phyloP scores from a whole-genome alignment of 2,888 invertebrate species.

The Eupithecia subfuscata region DNA sequence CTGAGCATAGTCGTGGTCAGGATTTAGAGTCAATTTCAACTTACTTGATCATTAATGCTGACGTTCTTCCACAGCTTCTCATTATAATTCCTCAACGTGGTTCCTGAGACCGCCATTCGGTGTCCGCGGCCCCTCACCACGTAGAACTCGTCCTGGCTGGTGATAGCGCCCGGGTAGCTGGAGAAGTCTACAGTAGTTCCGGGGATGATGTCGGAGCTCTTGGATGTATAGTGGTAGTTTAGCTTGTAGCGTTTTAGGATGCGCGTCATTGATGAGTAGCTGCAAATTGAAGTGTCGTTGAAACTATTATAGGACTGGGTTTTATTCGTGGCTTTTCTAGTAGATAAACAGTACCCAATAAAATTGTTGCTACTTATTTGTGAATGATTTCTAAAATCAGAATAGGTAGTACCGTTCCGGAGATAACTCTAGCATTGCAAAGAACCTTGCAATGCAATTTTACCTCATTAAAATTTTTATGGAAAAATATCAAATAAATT shows the following conservation, averaged over 20 bases:
- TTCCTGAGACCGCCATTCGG: constrained; percentile 89
- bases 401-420: too few relatives aligned
- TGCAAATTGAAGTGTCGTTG: constrained; percentile 50
- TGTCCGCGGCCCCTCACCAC: constrained; percentile 84
- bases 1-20: constrained; percentile 83
- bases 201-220: constrained; percentile 81
- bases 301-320: constrained; percentile 19
- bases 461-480: not conserved
- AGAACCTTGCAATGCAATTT: not conserved
- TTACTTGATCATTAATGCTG: constrained; percentile 85
- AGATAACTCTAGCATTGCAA: not conserved
- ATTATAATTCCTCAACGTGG: constrained; percentile 91
- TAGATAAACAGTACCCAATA: too few relatives aligned
- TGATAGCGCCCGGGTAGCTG: constrained; percentile 92
- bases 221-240: constrained; percentile 86
- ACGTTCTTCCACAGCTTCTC: constrained; percentile 87
- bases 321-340: too few relatives aligned
- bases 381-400: too few relatives aligned
- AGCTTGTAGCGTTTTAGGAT: constrained; percentile 94
- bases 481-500: not conserved
- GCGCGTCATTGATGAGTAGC: constrained; percentile 92
- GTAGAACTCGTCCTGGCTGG: constrained; percentile 94
- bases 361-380: too few relatives aligned
- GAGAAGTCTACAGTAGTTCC: constrained; percentile 90
- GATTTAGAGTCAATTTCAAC: constrained; percentile 34